Evolutionary conservation across 2,888 invertebrate species (phyloP), one percentile per base, ranked within the genome.

Genomic region (Mactromeris polynyma): DNA sequence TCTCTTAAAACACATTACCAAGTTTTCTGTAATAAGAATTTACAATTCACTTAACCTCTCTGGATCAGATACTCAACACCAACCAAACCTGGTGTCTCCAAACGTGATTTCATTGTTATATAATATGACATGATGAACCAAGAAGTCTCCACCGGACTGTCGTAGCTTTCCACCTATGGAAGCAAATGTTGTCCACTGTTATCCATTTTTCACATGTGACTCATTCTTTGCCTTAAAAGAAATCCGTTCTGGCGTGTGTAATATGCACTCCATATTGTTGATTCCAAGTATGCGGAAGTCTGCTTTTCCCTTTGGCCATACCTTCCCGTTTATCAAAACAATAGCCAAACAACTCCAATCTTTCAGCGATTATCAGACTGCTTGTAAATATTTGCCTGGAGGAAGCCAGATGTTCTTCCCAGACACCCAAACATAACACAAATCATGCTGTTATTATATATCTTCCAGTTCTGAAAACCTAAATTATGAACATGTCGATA

Each of bases 281-380:
- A 26, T 3, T 26, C 26, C 31, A 33, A 19, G 33, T 19, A 73
- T 33, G 73, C 73, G 73, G 73, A 73, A 73, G 33, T 33, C n/a
- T 33, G 14, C 1, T 73, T 19, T 73, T 36, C 73, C 31, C 46
- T 80, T 1, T 19, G 51, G 80, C 33, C 42, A 80, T 46, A 31
- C 31, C 73, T 36, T 40, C 36, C n/a, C 58, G n/a, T 58, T 81
- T 81, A 81, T 81, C 58, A 81, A 81, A 81, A 81, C 58, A 81
- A 58, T 81, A 31, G 81, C 31, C 58, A 81, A 51, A 58, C 58
- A 54, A 14, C n/a, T 81, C 33, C 21, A 81, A 81, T 81, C 58
- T 81, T 81, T 81, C 81, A 81, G 2, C 58, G 54, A 38, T 42
- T 51, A 46, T 42, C 26, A 46, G 73, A 73, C 36, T 73, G 73